Conservation (phyloP, 2,888 invertebrate species). For the Malthinus seriepunctatus region DNA sequence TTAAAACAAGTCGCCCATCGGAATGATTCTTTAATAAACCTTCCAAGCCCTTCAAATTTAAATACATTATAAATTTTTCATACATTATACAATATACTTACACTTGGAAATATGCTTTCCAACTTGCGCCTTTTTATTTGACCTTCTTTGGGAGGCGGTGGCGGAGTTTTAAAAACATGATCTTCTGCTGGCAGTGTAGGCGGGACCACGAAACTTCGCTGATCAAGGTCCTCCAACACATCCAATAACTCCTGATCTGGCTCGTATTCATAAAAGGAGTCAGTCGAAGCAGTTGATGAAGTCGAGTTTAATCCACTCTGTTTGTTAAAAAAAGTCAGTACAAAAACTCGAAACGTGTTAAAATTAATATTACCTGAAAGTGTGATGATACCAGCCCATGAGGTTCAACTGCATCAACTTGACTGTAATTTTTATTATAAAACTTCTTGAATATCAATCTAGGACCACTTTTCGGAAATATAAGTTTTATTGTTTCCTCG, state of each 20-base stretch:
- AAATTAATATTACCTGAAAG: too few relatives aligned
- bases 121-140: neutral
- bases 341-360: too few relatives aligned
- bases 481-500: neutral
- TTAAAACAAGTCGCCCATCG: neutral
- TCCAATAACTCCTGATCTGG: too few relatives aligned
- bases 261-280: too few relatives aligned
- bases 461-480: neutral
- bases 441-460: neutral
- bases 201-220: neutral
- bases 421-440: too few relatives aligned
- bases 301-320: too few relatives aligned
- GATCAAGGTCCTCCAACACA: neutral
- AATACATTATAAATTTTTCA: neutral
- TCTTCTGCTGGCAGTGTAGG: neutral
- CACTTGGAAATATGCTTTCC: neutral
- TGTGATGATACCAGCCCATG: too few relatives aligned
- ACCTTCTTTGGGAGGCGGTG: neutral
- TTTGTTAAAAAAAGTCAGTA: too few relatives aligned
- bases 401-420: too few relatives aligned
- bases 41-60: neutral
- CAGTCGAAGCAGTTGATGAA: too few relatives aligned
- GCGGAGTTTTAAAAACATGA: too few relatives aligned
- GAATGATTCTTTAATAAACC: neutral
- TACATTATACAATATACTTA: neutral